Evolutionary conservation across 2,888 invertebrate genomes (phyloP).

Genomic region (Zygaena filipendulae): DNA sequence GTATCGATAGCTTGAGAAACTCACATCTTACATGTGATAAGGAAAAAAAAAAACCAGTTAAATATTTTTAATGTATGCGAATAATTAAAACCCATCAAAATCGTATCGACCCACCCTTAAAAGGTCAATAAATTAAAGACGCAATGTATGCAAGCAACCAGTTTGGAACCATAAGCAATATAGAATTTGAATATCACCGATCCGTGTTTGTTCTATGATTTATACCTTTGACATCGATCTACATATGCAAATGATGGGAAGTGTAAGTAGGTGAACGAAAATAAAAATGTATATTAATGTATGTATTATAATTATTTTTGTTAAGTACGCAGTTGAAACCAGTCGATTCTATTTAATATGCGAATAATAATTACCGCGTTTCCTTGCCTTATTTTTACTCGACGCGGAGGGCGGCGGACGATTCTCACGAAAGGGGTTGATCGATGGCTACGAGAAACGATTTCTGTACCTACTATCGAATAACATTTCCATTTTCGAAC

Average conservation of each 20-base stretch:
- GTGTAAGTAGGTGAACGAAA: no score
- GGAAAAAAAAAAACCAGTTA: no score
- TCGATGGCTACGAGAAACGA: no score
- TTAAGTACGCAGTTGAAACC: no score
- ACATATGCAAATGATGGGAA: conserved; percentile 59
- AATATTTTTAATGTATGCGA: conserved; percentile 50
- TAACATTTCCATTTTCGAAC: conserved; percentile 10
- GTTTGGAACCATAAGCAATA: conserved; percentile 28
- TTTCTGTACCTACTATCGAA: no score
- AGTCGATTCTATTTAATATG: conserved; percentile 49
- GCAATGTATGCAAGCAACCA: conserved; percentile 35
- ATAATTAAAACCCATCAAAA: conserved; percentile 42
- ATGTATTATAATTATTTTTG: no score
- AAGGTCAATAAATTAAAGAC: conserved; percentile 57
- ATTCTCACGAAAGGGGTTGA: conserved; percentile 60
- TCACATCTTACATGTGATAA: no score
- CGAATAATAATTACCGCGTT: conserved; percentile 66
- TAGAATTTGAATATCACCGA: conserved; percentile 19
- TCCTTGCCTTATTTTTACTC: conserved; percentile 49
- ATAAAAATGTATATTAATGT: no score
- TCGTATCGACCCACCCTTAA: conserved; percentile 30
- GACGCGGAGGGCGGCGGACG: conserved; percentile 28
- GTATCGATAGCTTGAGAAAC: no score
- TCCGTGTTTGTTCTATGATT: conserved; percentile 64
- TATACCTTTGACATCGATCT: conserved; percentile 48